Evolutionary conservation across 2,113 vertebrate genomes (phyloP).

Genomic region (Phyllopteryx taeniolatus): DNA sequence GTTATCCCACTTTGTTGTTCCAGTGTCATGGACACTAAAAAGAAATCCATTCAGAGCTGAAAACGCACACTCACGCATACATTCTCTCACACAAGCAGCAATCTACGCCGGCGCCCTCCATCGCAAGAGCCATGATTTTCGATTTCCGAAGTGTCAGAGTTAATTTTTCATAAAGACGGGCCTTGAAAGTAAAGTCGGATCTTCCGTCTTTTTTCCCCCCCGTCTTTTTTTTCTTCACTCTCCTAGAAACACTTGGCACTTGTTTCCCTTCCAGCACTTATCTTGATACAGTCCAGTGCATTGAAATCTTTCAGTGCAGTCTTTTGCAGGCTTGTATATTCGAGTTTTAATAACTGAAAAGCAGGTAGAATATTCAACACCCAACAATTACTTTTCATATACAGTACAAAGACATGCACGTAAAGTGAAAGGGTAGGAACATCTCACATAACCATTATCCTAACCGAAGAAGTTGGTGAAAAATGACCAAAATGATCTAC

Average conservation of each 20-base stretch:
- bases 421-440: neutral
- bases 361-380: constrained; percentile 2
- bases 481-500: no score
- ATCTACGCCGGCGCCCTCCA: neutral
- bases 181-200: constrained; percentile 22
- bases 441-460: neutral
- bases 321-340: constrained; percentile 9
- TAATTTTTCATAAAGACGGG: constrained; percentile 24
- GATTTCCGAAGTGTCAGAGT: constrained; percentile 22
- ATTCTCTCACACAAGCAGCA: neutral
- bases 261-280: constrained; percentile 13
- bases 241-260: constrained; percentile 12
- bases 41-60: neutral
- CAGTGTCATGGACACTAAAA: constrained; percentile 6
- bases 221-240: neutral
- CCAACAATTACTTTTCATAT: neutral
- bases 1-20: constrained; percentile 18
- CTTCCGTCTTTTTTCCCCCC: neutral
- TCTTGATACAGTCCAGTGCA: constrained; percentile 15
- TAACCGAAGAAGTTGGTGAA: neutral
- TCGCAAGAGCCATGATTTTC: constrained; percentile 13
- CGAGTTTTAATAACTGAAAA: constrained; percentile 21
- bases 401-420: neutral
- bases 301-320: constrained; percentile 2
- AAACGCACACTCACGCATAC: neutral